These are phyloP conservation scores for Chironex yamaguchii DNA, from an alignment of 30 jellyfish, hydroid and myxozoan genomes.

Conservation along the genomic window DNA sequence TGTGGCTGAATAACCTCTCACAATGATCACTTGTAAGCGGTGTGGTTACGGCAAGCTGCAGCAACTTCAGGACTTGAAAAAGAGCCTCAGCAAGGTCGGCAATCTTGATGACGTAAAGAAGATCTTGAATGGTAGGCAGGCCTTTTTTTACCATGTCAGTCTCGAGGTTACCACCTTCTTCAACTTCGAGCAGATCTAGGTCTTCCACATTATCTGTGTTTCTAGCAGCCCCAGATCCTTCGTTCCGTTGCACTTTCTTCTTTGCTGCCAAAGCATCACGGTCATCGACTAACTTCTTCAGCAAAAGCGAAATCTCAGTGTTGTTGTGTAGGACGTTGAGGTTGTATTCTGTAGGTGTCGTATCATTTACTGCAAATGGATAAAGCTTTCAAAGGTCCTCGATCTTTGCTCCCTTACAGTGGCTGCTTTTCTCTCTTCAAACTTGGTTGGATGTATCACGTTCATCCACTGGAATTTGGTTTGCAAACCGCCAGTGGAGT, in stretches of 20 bases:
- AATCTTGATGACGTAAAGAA: too few species aligned
- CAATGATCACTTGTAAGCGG: constrained; percentile 37
- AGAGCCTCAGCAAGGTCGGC: too few species aligned
- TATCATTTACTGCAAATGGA: constrained; percentile 38
- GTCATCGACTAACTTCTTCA: constrained; percentile 7
- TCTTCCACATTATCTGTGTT: too few species aligned
- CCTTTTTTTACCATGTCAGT: too few species aligned
- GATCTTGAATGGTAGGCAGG: too few species aligned
- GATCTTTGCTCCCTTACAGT: constrained; percentile 53
- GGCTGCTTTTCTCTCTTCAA: constrained; percentile 49
- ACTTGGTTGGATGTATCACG: constrained; percentile 29
- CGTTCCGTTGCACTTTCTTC: too few species aligned
- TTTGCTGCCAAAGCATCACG: constrained; percentile 46
- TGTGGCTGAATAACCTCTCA: constrained; percentile 43
- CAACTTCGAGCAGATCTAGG: too few species aligned
- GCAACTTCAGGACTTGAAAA: too few species aligned
- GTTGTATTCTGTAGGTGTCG: constrained; percentile 35
- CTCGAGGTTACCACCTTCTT: too few species aligned
- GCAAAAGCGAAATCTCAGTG: constrained; percentile 15
- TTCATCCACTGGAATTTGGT: constrained; percentile 44
- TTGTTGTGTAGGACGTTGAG: constrained; percentile 33
- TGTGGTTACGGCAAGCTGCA: constrained; percentile 10
- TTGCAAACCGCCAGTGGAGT: constrained; percentile 52
- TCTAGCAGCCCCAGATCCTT: too few species aligned
- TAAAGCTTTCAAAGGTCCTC: constrained; percentile 39